These are phyloP conservation scores for Parambassis ranga DNA, from an alignment of 2,797 vertebrate species.

Conservation along the genomic window DNA sequence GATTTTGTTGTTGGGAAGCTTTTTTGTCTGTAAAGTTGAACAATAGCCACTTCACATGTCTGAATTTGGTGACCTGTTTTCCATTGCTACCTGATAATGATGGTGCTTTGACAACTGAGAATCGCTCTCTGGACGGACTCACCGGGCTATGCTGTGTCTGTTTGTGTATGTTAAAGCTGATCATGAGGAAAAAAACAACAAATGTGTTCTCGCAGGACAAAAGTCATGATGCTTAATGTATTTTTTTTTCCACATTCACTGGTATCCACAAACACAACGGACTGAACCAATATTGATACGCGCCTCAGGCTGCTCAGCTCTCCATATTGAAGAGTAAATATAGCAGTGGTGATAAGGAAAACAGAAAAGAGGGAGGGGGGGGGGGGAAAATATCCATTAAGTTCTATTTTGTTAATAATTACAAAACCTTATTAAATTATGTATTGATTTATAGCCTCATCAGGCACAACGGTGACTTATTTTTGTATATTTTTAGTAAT, in stretches of 20 bases:
- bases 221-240: no score
- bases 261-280: slow-evolving; percentile 67
- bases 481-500: no score
- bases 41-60: background rate
- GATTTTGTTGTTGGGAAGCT: background rate
- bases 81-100: slow-evolving; percentile 9
- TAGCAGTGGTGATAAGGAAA: slow-evolving; percentile 58
- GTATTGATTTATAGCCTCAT: no score
- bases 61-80: slow-evolving; percentile 27
- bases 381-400: slow-evolving; percentile 3
- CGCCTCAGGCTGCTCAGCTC: slow-evolving; percentile 56
- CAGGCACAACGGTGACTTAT: no score
- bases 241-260: slow-evolving; percentile 63
- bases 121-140: background rate
- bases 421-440: no score
- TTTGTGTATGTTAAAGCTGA: background rate
- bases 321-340: slow-evolving; percentile 73
- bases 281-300: slow-evolving; percentile 78
- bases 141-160: background rate
- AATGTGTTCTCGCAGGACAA: no score
- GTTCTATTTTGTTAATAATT: background rate
- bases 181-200: no score
- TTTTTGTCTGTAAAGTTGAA: background rate
- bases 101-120: slow-evolving; percentile 2
- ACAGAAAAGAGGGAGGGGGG: slow-evolving; percentile 37